Evolutionary conservation across 2,113 vertebrate genomes (phyloP), one percentile per base, ranked within the genome.

Genomic region (Mirza zaza): DNA sequence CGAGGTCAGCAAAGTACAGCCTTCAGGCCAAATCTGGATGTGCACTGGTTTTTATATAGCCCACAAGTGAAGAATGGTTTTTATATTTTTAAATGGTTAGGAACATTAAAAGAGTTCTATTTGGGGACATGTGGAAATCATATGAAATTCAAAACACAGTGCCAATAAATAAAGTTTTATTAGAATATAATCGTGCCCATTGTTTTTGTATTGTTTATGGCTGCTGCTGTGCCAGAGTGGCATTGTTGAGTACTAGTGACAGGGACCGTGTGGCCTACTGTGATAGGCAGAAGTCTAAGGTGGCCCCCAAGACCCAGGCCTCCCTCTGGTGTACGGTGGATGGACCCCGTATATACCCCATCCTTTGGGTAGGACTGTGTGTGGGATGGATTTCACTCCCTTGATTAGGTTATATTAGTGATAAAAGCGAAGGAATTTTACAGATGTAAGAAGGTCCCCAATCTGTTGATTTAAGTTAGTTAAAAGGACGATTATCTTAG

Each of bases 31-130:
- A 23, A 57, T 68, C 29, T 80, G 90, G 96, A 70, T 84, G 1
- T 32, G 88, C 91, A 48, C 96, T 96, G 83, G 57, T 84, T 94
- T 97, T 91, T 65, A 11, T 88, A 81, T 1, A 42, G 15, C 27
- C 8, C 1, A 0, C 3, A 34, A 63, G 27, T 18, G 59, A 90
- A 65, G 79, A 77, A 65, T 17, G 3, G 17, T 8, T 21, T 88
- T 85, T 68, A 25, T 25, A 7, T 83, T 83, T 92, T 90, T 45
- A 87, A 73, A 36, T 45, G 79, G 67, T 70, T 86, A 90, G 52
- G 12, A 39, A 82, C 48, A 68, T 90, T 39, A 63, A 39, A 87
- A n/a, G 45, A 81, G 76, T 76, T 25, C 20, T 67, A 1, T 87
- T 68, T 81, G 59, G 36, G 59, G 52, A 68, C 12, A 29, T 13